These are phyloP conservation scores for Heteromyza rotundicornis DNA, from an alignment of 2,888 invertebrate genomes.

Conservation along the genomic window DNA sequence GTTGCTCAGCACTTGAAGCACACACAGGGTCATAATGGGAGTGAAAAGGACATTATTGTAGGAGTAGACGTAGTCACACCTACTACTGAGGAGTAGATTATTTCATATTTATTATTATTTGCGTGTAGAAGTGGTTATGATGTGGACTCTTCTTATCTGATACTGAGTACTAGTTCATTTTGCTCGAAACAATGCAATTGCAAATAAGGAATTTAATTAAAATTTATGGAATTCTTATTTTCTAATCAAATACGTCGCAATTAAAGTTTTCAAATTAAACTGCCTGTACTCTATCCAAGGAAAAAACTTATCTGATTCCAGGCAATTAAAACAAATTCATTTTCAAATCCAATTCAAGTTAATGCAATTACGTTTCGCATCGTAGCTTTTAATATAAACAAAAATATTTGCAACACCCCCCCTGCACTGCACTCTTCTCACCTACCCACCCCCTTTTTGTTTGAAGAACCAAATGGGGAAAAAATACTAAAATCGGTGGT, in stretches of 20 bases:
- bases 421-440: conserved; percentile 16
- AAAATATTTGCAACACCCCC: conserved; percentile 47
- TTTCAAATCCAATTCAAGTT: conserved; percentile 22
- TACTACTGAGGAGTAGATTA: background rate
- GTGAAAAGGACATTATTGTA: background rate
- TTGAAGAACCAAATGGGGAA: no score
- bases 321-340: conserved; percentile 32
- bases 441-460: background rate
- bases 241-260: background rate
- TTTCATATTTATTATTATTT: conserved; percentile 29
- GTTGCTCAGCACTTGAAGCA: background rate
- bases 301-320: conserved; percentile 33
- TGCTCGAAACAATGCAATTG: no score
- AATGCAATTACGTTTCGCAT: conserved; percentile 42
- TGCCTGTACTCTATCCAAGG: background rate
- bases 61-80: background rate
- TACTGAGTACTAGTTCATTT: conserved; percentile 24
- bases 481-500: conserved; percentile 45
- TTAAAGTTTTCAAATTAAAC: background rate
- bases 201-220: no score
- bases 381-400: conserved; percentile 51
- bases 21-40: background rate
- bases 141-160: conserved; percentile 41
- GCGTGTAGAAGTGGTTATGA: conserved; percentile 50
- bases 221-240: no score